These are phyloP conservation scores for Pollenia angustigena DNA, from an alignment of 2,888 invertebrate genomes.

Conservation along the genomic window DNA sequence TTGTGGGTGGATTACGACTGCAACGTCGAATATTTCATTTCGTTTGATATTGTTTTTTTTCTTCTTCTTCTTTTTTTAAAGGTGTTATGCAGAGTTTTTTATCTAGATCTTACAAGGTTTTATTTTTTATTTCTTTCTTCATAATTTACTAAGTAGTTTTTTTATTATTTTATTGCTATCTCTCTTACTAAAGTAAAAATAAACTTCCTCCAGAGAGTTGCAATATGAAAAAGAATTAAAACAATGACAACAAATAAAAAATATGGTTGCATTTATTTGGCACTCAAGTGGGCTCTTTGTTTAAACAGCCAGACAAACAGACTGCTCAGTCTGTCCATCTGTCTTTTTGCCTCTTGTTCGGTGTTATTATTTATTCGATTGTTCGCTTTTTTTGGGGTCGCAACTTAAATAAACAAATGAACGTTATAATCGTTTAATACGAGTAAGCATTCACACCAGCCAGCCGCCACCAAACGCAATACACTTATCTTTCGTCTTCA, in stretches of 20 bases:
- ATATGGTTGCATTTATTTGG: slow-evolving; percentile 63
- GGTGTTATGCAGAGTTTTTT: slow-evolving; percentile 58
- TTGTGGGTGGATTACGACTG: slow-evolving; percentile 61
- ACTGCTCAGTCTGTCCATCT: slow-evolving; percentile 15
- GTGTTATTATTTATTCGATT: slow-evolving; percentile 33
- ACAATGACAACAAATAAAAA: slow-evolving; percentile 23
- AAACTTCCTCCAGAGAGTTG: slow-evolving; percentile 61
- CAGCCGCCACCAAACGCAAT: slow-evolving; percentile 15
- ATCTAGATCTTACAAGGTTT: slow-evolving; percentile 47
- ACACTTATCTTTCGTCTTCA: background rate
- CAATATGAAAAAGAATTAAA: slow-evolving; percentile 27
- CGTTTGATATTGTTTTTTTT: slow-evolving; percentile 10
- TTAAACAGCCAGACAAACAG: slow-evolving; percentile 43
- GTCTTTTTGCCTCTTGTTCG: slow-evolving; percentile 20
- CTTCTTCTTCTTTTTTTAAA: slow-evolving; percentile 21
- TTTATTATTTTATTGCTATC: background rate
- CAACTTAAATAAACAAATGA: slow-evolving; percentile 56
- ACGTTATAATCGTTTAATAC: slow-evolving; percentile 62
- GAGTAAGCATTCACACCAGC: slow-evolving; percentile 34
- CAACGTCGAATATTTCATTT: slow-evolving; percentile 43
- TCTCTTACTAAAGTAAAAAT: slow-evolving; percentile 25
- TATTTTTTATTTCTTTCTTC: slow-evolving; percentile 12
- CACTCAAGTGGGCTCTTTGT: slow-evolving; percentile 59
- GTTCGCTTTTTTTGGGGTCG: slow-evolving; percentile 32
- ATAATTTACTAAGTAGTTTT: slow-evolving; percentile 14